A percentile compares a stretch with the other conserved stretches of the same genome.
phyloP scores from a whole-genome alignment of 2,113 vertebrate species.

The Onychostoma macrolepis region DNA sequence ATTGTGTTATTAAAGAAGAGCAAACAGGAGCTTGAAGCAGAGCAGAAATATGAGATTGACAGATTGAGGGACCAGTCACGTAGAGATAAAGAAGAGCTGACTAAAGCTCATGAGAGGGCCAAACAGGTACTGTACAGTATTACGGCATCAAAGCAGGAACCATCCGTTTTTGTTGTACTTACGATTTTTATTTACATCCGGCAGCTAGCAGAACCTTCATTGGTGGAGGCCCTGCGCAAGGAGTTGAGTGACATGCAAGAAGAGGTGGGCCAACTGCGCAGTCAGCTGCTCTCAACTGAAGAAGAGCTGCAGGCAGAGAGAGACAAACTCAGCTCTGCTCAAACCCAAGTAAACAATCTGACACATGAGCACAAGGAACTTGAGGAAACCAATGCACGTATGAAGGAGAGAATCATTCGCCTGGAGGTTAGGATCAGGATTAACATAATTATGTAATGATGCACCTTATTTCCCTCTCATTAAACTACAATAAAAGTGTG shows the following conservation, averaged over 20 bases:
- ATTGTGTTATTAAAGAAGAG: slow-evolving; percentile 77
- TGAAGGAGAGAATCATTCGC: slow-evolving; percentile 70
- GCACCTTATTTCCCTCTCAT: neutral
- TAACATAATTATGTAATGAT: neutral
- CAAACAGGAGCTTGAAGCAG: slow-evolving; percentile 80
- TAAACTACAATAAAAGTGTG: neutral
- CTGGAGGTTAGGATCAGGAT: slow-evolving; percentile 68
- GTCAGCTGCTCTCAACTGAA: slow-evolving; percentile 72
- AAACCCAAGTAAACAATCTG: slow-evolving; percentile 42
- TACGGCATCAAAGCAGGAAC: slow-evolving; percentile 45
- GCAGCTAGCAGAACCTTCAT: slow-evolving; percentile 79
- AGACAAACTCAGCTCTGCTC: slow-evolving; percentile 56
- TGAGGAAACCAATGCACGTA: slow-evolving; percentile 59
- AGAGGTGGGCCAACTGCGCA: slow-evolving; percentile 77
- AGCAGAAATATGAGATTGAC: slow-evolving; percentile 75
- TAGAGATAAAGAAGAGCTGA: slow-evolving; percentile 74
- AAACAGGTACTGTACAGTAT: slow-evolving; percentile 67
- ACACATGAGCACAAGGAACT: slow-evolving; percentile 61
- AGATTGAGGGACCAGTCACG: slow-evolving; percentile 77
- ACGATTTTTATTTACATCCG: neutral
- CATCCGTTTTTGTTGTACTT: slow-evolving; percentile 47
- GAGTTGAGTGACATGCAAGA: slow-evolving; percentile 72
- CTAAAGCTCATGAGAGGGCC: slow-evolving; percentile 74
- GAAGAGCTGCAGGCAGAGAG: slow-evolving; percentile 82
- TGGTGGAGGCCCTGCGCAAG: slow-evolving; percentile 79